These are phyloP conservation scores for Marasmarcha lunaedactyla DNA, from an alignment of 2,888 invertebrate species.

Conservation along the genomic window DNA sequence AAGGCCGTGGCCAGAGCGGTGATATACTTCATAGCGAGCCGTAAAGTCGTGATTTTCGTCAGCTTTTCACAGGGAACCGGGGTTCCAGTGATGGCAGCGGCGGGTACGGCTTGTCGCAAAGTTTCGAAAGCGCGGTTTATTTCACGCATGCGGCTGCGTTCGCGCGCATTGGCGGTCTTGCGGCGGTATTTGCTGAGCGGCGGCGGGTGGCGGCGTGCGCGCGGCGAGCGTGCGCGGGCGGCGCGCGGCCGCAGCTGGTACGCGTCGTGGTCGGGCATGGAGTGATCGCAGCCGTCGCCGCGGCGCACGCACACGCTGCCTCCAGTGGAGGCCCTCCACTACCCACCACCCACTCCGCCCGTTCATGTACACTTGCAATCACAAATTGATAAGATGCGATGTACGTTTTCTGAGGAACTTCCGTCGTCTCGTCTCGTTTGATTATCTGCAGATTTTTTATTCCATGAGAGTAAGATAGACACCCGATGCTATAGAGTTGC, in stretches of 20 bases:
- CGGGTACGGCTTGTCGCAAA: conserved; percentile 81
- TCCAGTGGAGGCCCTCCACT: too few species aligned
- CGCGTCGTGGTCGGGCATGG: conserved; percentile 68
- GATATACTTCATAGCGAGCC: conserved; percentile 91
- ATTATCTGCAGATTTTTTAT: too few species aligned
- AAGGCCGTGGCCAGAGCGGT: conserved; percentile 78
- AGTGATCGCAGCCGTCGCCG: conserved; percentile 28
- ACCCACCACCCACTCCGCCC: conserved; percentile 46
- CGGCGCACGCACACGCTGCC: conserved; percentile 19
- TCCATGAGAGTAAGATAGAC: too few species aligned
- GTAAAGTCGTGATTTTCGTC: conserved; percentile 89
- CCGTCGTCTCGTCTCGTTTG: too few species aligned
- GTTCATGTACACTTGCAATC: conserved; percentile 49
- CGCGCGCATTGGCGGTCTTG: conserved; percentile 91
- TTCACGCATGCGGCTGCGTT: conserved; percentile 88
- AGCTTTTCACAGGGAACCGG: conserved; percentile 79
- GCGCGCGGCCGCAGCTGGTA: conserved; percentile 67
- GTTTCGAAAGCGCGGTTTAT: conserved; percentile 91
- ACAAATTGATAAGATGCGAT: conserved; percentile 15
- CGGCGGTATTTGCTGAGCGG: conserved; percentile 90
- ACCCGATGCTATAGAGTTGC: too few species aligned
- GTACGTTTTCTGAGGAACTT: conserved; percentile 8
- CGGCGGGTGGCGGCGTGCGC: conserved; percentile 74
- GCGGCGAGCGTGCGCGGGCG: conserved; percentile 58
- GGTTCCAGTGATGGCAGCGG: conserved; percentile 60